Base-by-base conservation (phyloP, 1,140 invertebrate genomes). In the Berghia stephanieae region DNA sequence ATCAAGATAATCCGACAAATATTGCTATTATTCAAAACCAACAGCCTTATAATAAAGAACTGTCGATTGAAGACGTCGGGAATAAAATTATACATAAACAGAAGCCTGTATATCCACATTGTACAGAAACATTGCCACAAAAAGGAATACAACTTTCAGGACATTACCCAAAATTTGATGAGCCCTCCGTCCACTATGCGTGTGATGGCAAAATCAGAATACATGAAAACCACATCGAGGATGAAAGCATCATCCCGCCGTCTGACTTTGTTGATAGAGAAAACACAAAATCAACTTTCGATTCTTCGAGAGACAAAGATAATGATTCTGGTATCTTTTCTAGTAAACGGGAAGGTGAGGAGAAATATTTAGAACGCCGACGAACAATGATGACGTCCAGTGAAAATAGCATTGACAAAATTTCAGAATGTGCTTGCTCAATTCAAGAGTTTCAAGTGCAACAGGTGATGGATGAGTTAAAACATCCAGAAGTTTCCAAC, bases 401-500 rank as follows among this genome's bases (percentile, higher is more conserved):
- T 24, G 74, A 76, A 3, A 63, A 36, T 18, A 67, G 60, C 40
- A 67, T 76, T 68, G 74, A 76, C 34, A 16, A 27, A 10, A 76
- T 76, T 24, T 76, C 74, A 2, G 74, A 76, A 10, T 76, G 60
- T 21, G 52, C 24, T 18, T 79, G 79, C 6, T 79, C 81, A 42
- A 69, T 86, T 36, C 85, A 83, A 69, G 85, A 87, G 24, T 57
- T 86, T 36, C 82, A 83, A 40, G 83, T 85, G 0, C 83, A 86
- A 79, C 80, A 80, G 18, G 83, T 86, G 0, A 85, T 87, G 5
- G 83, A 83, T 16, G 85, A 87, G 76, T 79, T 86, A 16, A 84
- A 79, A 60, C 75, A 80, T 27, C 78, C 68, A 70, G 88, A 82
- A 36, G 82, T 81, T 24, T 75, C 75, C 6, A 79, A 81, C 27